Percentiles rank a stretch among this genome's conserved stretches.
Evolutionary conservation across 2,113 vertebrate species (phyloP).

Genomic region (Cichladusa arquata): DNA sequence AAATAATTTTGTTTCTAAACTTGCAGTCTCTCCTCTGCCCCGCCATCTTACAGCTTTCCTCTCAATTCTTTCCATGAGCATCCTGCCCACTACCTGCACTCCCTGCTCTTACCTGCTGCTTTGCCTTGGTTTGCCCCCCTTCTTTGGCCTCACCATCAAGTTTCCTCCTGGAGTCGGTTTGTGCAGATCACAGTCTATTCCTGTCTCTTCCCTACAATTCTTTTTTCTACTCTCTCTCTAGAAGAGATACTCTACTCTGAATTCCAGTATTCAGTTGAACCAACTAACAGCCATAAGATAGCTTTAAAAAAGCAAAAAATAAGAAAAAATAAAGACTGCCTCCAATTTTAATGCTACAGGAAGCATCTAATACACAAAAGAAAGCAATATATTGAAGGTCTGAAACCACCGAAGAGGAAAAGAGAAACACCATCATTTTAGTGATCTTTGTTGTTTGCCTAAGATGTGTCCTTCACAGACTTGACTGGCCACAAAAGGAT

Average conservation of each 20-base stretch:
- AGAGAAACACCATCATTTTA: not conserved
- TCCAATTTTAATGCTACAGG: slow-evolving; percentile 40
- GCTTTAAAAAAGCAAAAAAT: not conserved
- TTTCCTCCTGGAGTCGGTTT: not conserved
- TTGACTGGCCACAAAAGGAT: slow-evolving; percentile 31
- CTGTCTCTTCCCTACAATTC: not conserved
- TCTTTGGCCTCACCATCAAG: not conserved
- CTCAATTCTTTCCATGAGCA: not conserved
- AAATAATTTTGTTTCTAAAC: not conserved
- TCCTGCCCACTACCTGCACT: not conserved
- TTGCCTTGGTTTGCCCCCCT: not conserved
- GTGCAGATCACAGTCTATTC: not conserved
- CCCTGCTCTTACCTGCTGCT: not conserved
- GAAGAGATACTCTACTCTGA: not conserved
- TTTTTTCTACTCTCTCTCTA: not conserved
- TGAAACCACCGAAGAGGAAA: not conserved
- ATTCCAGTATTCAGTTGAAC: not conserved
- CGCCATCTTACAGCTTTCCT: not conserved
- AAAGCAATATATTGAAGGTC: not conserved
- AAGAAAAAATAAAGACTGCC: not conserved
- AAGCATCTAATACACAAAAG: not conserved
- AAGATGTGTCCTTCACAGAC: slow-evolving; percentile 18
- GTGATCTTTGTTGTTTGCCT: not conserved
- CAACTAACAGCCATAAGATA: not conserved
- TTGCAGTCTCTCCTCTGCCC: not conserved